A percentile compares a stretch with the other conserved stretches of the same genome.
Conservation (phyloP, 2,888 invertebrate genomes). For the Crematogaster levior region DNA sequence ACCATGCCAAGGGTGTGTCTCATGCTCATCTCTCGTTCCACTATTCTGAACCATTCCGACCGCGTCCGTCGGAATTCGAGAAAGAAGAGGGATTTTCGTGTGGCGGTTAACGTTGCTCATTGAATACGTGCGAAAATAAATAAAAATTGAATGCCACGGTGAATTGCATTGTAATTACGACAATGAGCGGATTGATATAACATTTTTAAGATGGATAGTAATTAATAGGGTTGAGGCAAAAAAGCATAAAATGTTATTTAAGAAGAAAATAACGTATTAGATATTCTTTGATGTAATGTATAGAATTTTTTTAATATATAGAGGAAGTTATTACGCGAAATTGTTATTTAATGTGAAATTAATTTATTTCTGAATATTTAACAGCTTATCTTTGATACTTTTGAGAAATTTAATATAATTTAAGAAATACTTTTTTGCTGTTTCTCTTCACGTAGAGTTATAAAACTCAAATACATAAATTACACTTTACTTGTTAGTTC, state of each 20-base stretch:
- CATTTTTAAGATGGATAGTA: background rate
- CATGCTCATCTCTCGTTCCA: background rate
- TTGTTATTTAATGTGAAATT: background rate
- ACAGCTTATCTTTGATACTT: background rate
- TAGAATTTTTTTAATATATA: background rate
- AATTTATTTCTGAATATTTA: background rate
- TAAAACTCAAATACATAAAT: background rate
- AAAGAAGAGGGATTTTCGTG: conserved; percentile 29
- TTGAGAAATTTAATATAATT: background rate
- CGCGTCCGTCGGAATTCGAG: background rate
- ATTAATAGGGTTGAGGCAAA: background rate
- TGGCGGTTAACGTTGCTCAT: conserved; percentile 52
- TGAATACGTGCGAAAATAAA: conserved; percentile 29
- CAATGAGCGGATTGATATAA: background rate
- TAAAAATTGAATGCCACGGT: conserved; percentile 13
- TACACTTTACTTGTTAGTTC: background rate
- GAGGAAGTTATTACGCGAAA: background rate
- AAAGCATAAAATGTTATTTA: background rate
- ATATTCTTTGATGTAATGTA: too few relatives aligned
- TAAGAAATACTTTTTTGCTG: background rate
- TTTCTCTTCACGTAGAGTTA: too few relatives aligned
- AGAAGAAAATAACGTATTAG: background rate
- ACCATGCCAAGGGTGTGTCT: conserved; percentile 6
- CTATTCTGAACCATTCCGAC: background rate
- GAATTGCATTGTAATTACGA: background rate